A percentile compares a stretch with the other conserved stretches of the same genome.
These are phyloP conservation scores for Pachycephala philippinensis DNA, from an alignment of 2,113 vertebrate species.

Conservation along the genomic window DNA sequence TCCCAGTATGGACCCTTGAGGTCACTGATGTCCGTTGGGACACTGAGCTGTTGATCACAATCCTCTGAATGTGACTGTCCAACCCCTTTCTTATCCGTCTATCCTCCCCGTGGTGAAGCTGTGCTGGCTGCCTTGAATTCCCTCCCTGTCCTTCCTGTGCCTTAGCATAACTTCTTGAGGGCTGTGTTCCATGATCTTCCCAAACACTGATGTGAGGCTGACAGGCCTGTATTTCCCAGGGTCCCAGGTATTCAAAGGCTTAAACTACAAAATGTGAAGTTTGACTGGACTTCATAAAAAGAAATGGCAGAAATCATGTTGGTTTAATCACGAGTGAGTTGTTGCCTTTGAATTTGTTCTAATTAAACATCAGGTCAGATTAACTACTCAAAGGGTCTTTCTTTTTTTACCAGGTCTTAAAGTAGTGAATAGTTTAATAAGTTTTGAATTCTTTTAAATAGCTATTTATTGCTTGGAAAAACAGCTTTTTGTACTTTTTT, in stretches of 20 bases:
- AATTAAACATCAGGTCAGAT: not conserved
- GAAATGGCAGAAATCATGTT: not conserved
- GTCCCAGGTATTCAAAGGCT: not conserved
- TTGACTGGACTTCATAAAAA: not conserved
- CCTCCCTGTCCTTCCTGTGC: not conserved
- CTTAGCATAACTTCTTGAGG: not conserved
- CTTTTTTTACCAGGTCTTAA: not conserved
- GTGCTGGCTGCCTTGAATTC: not conserved
- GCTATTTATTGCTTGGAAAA: constrained; percentile 20
- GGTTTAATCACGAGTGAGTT: not conserved
- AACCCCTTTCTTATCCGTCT: too few species aligned
- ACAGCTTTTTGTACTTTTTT: constrained; percentile 18
- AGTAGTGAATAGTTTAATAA: not conserved
- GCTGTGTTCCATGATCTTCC: not conserved
- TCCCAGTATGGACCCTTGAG: too few species aligned
- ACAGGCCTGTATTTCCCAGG: not conserved
- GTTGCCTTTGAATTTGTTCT: constrained; percentile 12
- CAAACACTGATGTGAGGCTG: not conserved
- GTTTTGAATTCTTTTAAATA: not conserved
- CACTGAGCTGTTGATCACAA: too few species aligned
- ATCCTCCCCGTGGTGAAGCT: not conserved
- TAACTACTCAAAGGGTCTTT: not conserved
- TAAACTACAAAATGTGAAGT: not conserved
- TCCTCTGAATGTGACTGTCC: too few species aligned
- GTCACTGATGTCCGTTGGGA: too few species aligned